Percentiles rank a stretch among this genome's conserved stretches.
These are phyloP conservation scores for Urosaurus nigricauda DNA, from an alignment of 2,797 vertebrate species.

Conservation along the genomic window DNA sequence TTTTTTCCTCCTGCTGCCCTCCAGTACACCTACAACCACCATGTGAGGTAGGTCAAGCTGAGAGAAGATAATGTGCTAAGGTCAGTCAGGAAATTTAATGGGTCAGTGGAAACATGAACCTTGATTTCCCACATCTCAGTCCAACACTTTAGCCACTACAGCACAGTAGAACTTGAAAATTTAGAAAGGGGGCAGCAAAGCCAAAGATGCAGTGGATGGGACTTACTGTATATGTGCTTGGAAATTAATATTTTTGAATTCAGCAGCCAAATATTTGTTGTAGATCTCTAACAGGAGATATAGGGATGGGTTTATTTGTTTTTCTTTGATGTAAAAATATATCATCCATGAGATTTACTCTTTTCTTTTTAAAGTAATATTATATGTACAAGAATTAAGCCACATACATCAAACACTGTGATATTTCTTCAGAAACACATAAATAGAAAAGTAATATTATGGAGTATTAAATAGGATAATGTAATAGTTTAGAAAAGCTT, in stretches of 20 bases:
- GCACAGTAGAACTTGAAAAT: background rate
- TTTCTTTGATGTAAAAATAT: slow-evolving; percentile 34
- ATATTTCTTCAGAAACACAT: slow-evolving; percentile 71
- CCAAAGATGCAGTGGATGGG: background rate
- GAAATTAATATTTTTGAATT: slow-evolving; percentile 6
- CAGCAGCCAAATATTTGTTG: background rate
- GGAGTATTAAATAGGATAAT: slow-evolving; percentile 68
- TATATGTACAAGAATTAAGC: slow-evolving; percentile 47
- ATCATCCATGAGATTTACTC: slow-evolving; percentile 30
- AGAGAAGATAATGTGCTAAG: background rate
- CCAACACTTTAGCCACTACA: background rate
- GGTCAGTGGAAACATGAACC: background rate
- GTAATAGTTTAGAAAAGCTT: slow-evolving; percentile 70
- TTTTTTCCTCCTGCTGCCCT: too few relatives aligned
- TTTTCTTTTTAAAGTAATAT: slow-evolving; percentile 55
- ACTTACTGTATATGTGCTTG: background rate
- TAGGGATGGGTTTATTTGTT: slow-evolving; percentile 26
- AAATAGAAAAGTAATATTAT: slow-evolving; percentile 61
- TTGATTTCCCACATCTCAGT: background rate
- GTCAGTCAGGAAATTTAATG: background rate
- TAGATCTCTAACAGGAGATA: slow-evolving; percentile 20
- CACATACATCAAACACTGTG: slow-evolving; percentile 52
- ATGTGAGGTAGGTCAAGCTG: too few relatives aligned
- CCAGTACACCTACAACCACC: background rate
- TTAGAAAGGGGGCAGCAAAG: background rate